phyloP scores from a whole-genome alignment of 2,888 invertebrate species.

The Leptothorax acervorum region DNA sequence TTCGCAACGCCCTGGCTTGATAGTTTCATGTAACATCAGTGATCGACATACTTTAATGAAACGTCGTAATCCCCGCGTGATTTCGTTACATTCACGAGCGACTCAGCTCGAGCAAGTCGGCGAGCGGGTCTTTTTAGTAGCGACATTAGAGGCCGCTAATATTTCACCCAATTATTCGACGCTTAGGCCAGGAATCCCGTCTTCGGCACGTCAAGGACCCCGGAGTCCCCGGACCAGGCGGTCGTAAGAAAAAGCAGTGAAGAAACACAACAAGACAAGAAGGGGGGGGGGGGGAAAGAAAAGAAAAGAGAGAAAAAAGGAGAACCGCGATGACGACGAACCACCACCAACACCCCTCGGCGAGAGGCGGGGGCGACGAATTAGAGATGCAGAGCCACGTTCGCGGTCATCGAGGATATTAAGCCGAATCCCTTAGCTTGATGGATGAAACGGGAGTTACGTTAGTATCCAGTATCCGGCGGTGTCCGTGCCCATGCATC shows the following conservation, averaged over 20 bases:
- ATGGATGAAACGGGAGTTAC: conserved; percentile 77
- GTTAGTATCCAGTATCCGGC: conserved; percentile 74
- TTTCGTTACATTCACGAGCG: conserved; percentile 30
- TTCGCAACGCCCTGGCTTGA: conserved; percentile 1
- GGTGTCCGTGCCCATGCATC: conserved; percentile 76
- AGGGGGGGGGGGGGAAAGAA: not conserved
- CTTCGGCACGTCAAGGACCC: conserved; percentile 55
- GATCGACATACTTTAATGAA: conserved; percentile 32
- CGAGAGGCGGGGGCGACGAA: conserved; percentile 69
- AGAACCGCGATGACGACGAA: conserved; percentile 35
- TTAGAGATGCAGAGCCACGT: conserved; percentile 78
- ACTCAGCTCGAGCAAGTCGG: not conserved
- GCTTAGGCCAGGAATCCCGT: conserved; percentile 49
- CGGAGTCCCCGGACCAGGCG: conserved; percentile 36
- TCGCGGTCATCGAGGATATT: conserved; percentile 73
- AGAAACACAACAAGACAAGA: conserved; percentile 19
- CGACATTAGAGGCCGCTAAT: conserved; percentile 45
- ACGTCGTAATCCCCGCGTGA: conserved; percentile 14
- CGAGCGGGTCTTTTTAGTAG: conserved; percentile 18
- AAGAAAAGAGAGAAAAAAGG: not conserved
- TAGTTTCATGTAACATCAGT: not conserved
- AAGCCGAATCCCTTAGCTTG: conserved; percentile 76
- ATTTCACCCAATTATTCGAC: conserved; percentile 56
- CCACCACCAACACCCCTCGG: not conserved
- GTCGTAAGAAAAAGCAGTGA: conserved; percentile 49